These are phyloP conservation scores for Diachasma alloeum DNA, from an alignment of 1,140 invertebrate species.

Conservation along the genomic window DNA sequence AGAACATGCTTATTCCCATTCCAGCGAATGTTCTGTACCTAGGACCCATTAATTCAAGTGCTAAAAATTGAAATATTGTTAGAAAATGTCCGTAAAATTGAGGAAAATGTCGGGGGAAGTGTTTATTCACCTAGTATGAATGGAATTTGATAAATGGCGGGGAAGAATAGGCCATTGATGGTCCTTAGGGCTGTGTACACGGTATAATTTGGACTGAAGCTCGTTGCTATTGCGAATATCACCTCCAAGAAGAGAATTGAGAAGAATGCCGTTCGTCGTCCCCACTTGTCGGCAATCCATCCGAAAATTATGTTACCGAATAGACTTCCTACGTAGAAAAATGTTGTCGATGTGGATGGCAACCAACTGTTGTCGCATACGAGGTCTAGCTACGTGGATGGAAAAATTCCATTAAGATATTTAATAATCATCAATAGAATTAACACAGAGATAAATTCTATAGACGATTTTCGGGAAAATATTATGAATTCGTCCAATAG, in stretches of 20 bases:
- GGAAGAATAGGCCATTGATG: conserved; percentile 75
- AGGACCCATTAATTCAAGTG: conserved; percentile 75
- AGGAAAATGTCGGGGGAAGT: neutral
- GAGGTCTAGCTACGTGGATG: conserved; percentile 71
- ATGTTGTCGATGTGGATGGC: conserved; percentile 71
- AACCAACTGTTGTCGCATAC: conserved; percentile 75
- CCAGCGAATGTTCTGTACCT: conserved; percentile 73
- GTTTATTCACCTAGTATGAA: conserved; percentile 70
- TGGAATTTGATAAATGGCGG: conserved; percentile 76
- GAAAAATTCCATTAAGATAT: conserved; percentile 59
- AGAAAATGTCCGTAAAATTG: neutral
- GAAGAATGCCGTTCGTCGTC: conserved; percentile 74
- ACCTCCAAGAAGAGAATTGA: conserved; percentile 74
- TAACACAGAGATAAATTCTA: neutral
- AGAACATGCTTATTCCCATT: conserved; percentile 74
- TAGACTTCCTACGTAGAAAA: conserved; percentile 76
- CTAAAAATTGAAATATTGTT: conserved; percentile 40
- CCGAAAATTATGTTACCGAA: conserved; percentile 78
- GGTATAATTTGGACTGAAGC: conserved; percentile 74
- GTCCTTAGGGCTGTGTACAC: conserved; percentile 72
- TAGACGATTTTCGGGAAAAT: too few species aligned
- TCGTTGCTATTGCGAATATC: conserved; percentile 73
- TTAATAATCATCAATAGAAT: neutral
- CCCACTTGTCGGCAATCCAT: conserved; percentile 77
- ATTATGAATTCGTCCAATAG: too few species aligned